phyloP scores from a whole-genome alignment of 2,797 vertebrate genomes.

The Chloroceryle inda region DNA sequence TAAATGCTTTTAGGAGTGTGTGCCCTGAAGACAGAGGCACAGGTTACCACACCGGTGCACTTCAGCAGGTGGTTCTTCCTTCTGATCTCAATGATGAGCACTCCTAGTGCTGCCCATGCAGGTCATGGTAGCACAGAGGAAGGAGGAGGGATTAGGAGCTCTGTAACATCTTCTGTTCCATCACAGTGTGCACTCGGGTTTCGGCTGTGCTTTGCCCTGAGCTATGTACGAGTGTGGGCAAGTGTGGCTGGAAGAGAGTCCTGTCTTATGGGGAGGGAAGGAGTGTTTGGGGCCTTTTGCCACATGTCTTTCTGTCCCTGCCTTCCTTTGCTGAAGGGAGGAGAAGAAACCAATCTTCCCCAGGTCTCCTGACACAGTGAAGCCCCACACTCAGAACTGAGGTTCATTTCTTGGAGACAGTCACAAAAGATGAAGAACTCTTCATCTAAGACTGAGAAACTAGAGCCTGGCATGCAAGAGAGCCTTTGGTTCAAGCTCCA shows the following conservation, averaged over 20 bases:
- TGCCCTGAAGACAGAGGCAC: neutral
- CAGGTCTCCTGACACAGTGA: neutral
- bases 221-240: neutral
- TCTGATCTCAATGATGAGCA: neutral
- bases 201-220: neutral
- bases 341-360: neutral
- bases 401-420: neutral
- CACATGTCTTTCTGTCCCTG: neutral
- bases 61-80: neutral
- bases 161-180: neutral
- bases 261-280: neutral
- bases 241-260: neutral
- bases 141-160: neutral
- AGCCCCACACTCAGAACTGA: neutral
- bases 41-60: accelerated
- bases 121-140: neutral
- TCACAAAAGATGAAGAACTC: neutral
- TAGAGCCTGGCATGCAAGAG: neutral
- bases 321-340: neutral
- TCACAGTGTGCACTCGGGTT: accelerated
- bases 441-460: neutral
- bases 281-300: neutral
- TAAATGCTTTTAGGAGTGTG: neutral
- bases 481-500: neutral
- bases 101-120: neutral